Evolutionary conservation across 2,888 invertebrate genomes (phyloP), one percentile per base, ranked within the genome.

Genomic region (Tinea trinotella): DNA sequence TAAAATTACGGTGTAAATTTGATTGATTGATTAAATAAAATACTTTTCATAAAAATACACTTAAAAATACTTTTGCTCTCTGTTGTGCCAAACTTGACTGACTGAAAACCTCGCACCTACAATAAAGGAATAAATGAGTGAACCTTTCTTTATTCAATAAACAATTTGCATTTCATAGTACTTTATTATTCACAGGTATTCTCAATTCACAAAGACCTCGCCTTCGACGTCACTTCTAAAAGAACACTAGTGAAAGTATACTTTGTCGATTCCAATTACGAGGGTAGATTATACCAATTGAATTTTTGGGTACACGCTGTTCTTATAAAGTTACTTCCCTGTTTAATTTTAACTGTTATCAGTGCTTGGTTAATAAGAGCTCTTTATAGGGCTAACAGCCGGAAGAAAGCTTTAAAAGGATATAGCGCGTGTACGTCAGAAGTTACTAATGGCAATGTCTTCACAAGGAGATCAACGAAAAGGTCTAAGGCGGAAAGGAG

Each of bases 261-360:
- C 61, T 84, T 77, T 62, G 87, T 72, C 60, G 87, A 89, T 54
- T 89, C 90, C 0, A 80, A 89, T 53, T 87, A 88, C 61, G 83
- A 87, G 48, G 88, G 88, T 1, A 87, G 89, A 0, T 69, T 91
- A 4, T 92, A 91, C 66, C 87, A 89, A 62, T 75, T 92, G 19
- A 94, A 94, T 76, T 93, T 93, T 72, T 94, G 93, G 93, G 88
- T 93, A 4, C 93, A 94, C 66, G 91, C 92, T 0, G 92, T 94
- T 3, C 85, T 94, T 40, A 91, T 95, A 56, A 95, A 95, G 70
- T 77, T 95, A 3, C 76, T 95, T 0, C 95, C 95, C 0, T 95
- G 95, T 66, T 75, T 90, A 61, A 90, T 93, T 57, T 81, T 95
- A 52, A 93, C 94, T 0, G 87, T 92, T 40, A 92, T 92, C 59